Evolutionary conservation across 2,888 invertebrate species (phyloP).

Genomic region (Ectropis crepuscularia): DNA sequence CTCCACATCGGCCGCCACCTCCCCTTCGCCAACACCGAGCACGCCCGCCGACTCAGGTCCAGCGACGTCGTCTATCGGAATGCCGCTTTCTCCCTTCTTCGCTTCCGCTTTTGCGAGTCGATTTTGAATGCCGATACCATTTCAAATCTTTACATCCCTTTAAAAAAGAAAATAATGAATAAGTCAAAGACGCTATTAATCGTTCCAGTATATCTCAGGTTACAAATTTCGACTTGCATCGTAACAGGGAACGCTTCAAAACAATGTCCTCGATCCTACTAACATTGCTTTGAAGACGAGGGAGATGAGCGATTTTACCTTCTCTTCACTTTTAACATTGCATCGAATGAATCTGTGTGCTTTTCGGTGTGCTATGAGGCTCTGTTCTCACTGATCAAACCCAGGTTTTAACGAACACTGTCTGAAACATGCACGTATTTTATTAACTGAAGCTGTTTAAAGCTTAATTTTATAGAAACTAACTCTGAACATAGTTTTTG

Average conservation of each 20-base stretch:
- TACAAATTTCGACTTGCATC: constrained; percentile 35
- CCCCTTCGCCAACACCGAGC: constrained; percentile 84
- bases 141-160: constrained; percentile 1
- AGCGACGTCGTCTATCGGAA: constrained; percentile 57
- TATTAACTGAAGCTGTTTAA: neutral
- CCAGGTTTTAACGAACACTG: neutral
- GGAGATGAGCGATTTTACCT: constrained; percentile 26
- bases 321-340: constrained; percentile 32
- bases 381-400: constrained; percentile 43
- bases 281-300: constrained; percentile 41
- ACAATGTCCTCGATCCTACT: constrained; percentile 34
- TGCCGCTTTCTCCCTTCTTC: constrained; percentile 60
- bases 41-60: constrained; percentile 84
- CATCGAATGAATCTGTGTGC: constrained; percentile 59
- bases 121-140: constrained; percentile 26
- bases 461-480: constrained; percentile 3
- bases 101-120: constrained; percentile 47
- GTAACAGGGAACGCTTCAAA: constrained; percentile 34
- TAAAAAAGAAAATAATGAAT: neutral
- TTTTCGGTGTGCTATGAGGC: constrained; percentile 79
- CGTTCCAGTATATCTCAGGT: neutral
- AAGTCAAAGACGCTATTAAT: neutral
- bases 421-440: constrained; percentile 1
- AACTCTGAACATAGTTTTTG: neutral
- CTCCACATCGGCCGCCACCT: constrained; percentile 68